Evolutionary conservation across 2,113 vertebrate species (phyloP).

Genomic region (Thalassoma bifasciatum): DNA sequence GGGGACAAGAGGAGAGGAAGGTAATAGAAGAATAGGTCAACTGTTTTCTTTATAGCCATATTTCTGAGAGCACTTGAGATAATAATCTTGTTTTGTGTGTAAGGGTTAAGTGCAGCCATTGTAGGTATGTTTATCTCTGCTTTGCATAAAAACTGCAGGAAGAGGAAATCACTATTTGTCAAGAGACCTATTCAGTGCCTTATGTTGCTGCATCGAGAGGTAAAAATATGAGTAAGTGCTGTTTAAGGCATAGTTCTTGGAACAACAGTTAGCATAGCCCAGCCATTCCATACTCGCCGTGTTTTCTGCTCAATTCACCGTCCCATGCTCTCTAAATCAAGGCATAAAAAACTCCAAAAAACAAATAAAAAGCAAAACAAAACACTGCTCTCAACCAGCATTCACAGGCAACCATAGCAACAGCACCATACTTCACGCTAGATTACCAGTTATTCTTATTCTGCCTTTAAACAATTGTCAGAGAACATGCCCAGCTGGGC

Average conservation of each 20-base stretch:
- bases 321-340: no score
- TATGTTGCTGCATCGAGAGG: not conserved
- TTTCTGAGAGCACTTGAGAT: no score
- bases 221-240: no score
- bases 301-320: no score
- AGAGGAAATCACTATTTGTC: not conserved
- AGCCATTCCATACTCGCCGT: no score
- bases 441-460: constrained; percentile 11
- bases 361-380: no score
- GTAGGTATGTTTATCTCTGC: not conserved
- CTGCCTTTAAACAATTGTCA: constrained; percentile 16
- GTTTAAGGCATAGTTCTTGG: no score
- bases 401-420: constrained; percentile 46
- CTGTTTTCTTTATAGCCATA: no score
- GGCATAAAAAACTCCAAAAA: not conserved
- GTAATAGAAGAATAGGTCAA: not conserved
- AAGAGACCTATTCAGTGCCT: not conserved
- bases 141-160: not conserved
- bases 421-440: constrained; percentile 12
- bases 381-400: constrained; percentile 6
- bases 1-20: not conserved
- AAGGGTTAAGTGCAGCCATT: not conserved
- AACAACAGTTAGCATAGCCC: no score
- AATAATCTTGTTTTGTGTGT: no score
- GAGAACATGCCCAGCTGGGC: constrained; percentile 14